A percentile compares a stretch with the other conserved stretches of the same genome.
Conservation (phyloP, 2,113 vertebrate genomes). For the Phycodurus eques region DNA sequence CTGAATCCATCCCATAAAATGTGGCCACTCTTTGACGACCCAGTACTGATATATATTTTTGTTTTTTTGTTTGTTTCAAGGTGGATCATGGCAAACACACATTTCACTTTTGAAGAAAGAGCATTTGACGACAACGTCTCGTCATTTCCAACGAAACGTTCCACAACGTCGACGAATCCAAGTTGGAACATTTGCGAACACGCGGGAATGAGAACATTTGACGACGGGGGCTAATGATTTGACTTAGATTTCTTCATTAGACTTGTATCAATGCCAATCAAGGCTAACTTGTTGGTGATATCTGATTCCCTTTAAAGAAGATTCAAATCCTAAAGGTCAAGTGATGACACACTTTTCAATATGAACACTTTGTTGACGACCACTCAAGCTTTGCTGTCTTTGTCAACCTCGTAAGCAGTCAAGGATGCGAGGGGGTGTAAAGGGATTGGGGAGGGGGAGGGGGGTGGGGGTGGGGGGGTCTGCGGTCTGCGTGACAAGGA, state of each 20-base stretch:
- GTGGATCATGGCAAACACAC: no score
- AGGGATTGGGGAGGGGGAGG: neutral
- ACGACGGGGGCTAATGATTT: no score
- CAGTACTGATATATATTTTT: no score
- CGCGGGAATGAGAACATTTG: no score
- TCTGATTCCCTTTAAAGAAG: neutral
- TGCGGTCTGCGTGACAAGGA: conserved; percentile 52
- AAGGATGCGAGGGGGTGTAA: neutral
- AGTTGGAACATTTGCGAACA: no score
- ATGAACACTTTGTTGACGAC: conserved; percentile 31
- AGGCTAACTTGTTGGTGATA: neutral
- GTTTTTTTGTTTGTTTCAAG: no score
- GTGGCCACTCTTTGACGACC: neutral
- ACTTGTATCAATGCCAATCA: no score
- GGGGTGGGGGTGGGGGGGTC: neutral
- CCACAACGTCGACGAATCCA: no score
- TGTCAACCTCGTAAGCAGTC: conserved; percentile 17
- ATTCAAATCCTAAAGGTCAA: conserved; percentile 29
- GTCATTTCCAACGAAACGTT: no score
- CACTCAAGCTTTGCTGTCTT: conserved; percentile 39
- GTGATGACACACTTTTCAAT: conserved; percentile 26
- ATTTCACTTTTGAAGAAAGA: no score
- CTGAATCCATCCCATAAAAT: neutral
- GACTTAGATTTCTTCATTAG: no score
- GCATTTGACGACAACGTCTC: no score